Conservation (phyloP, 2,888 invertebrate species). For the Meiosimyza platycephala region DNA sequence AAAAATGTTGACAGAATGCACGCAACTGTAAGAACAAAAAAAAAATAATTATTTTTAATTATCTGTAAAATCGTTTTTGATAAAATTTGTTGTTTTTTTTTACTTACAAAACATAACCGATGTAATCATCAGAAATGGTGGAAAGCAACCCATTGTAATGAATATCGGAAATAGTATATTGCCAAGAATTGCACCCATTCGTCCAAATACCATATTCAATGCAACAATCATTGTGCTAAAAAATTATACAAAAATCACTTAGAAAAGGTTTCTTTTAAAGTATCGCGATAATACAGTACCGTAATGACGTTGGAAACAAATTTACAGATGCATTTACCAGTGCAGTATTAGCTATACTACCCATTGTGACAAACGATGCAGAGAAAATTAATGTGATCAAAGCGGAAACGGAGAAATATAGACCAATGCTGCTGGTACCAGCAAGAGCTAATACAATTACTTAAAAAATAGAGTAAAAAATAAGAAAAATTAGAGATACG, state of each 20-base stretch:
- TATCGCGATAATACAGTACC: conserved; percentile 38
- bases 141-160: conserved; percentile 74
- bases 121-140: conserved; percentile 76
- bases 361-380: conserved; percentile 67
- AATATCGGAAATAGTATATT: conserved; percentile 77
- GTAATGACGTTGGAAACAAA: conserved; percentile 52
- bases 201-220: conserved; percentile 75
- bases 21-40: conserved; percentile 44
- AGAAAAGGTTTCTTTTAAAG: neutral
- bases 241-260: too few species aligned
- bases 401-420: conserved; percentile 70
- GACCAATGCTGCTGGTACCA: conserved; percentile 67
- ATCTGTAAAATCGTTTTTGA: neutral
- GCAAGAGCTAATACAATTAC: conserved; percentile 64
- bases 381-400: conserved; percentile 69
- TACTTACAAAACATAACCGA: conserved; percentile 71
- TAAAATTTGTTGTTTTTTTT: too few species aligned
- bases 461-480: conserved; percentile 32
- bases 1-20: conserved; percentile 46
- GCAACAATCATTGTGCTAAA: conserved; percentile 78
- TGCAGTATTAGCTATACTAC: conserved; percentile 51
- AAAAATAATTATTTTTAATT: neutral
- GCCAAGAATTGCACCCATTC: conserved; percentile 75
- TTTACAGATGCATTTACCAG: conserved; percentile 47
- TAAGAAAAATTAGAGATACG: conserved; percentile 25